Evolutionary conservation across 2,113 vertebrate genomes (phyloP).

Genomic region (Macquaria australasica): DNA sequence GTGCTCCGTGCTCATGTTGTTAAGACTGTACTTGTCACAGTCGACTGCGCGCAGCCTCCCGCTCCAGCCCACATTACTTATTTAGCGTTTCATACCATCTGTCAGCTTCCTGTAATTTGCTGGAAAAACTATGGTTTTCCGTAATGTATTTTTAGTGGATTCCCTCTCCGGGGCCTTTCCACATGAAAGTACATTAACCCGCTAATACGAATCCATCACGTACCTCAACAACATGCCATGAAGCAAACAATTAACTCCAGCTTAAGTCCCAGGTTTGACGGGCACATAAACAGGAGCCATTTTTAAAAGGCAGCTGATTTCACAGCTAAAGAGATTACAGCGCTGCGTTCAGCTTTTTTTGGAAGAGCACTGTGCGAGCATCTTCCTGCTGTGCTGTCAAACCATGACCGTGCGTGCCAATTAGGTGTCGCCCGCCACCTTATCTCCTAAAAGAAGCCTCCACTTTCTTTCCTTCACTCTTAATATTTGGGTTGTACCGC

Average conservation of each 20-base stretch:
- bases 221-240: constrained; percentile 69
- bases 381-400: constrained; percentile 63
- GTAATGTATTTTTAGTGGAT: constrained; percentile 74
- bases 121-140: constrained; percentile 60
- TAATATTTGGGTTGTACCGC: constrained; percentile 44
- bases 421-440: constrained; percentile 51
- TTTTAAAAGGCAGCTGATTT: constrained; percentile 78
- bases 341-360: constrained; percentile 65
- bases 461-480: constrained; percentile 34
- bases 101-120: constrained; percentile 66
- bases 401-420: constrained; percentile 60
- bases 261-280: constrained; percentile 73
- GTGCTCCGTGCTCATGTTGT: constrained; percentile 43
- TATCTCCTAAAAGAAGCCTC: constrained; percentile 66
- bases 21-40: constrained; percentile 62
- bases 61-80: constrained; percentile 70
- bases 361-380: constrained; percentile 22
- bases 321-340: constrained; percentile 82
- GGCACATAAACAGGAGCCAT: constrained; percentile 71
- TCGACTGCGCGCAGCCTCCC: constrained; percentile 64
- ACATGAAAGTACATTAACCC: constrained; percentile 76
- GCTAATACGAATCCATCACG: constrained; percentile 75
- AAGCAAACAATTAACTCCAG: constrained; percentile 78
- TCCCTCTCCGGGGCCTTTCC: constrained; percentile 60
- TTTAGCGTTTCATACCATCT: constrained; percentile 75